Conservation (phyloP, 2,888 invertebrate species). For the Ennomos quercinarius region DNA sequence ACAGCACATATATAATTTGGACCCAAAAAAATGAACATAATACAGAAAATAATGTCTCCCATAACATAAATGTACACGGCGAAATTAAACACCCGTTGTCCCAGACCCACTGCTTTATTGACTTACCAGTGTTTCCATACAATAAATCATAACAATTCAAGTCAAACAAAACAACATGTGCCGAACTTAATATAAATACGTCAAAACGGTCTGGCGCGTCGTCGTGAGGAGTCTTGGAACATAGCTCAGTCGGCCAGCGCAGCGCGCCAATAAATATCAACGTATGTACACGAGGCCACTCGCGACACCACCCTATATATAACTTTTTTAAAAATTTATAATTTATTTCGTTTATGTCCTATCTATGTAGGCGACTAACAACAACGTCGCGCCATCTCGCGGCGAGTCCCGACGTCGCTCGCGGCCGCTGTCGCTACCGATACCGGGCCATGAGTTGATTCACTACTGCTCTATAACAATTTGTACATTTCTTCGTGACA, state of each 20-base stretch:
- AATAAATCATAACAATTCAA: slow-evolving; percentile 85
- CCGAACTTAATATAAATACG: slow-evolving; percentile 82
- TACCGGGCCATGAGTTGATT: slow-evolving; percentile 33
- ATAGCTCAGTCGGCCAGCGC: slow-evolving; percentile 72
- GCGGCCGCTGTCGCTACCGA: slow-evolving; percentile 1
- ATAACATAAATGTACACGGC: slow-evolving; percentile 55
- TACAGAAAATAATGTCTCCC: slow-evolving; percentile 51
- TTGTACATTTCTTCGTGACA: slow-evolving; percentile 38
- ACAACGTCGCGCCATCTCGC: slow-evolving; percentile 19
- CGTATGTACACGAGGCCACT: slow-evolving; percentile 81
- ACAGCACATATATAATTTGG: slow-evolving; percentile 65
- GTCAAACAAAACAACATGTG: slow-evolving; percentile 85
- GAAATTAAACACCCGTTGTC: slow-evolving; percentile 81
- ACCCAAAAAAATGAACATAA: slow-evolving; percentile 75
- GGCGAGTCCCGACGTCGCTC: neutral
- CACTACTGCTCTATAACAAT: slow-evolving; percentile 31
- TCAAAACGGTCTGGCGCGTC: slow-evolving; percentile 77
- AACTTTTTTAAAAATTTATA: slow-evolving; percentile 80
- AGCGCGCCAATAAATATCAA: slow-evolving; percentile 81
- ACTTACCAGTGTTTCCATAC: slow-evolving; percentile 85
- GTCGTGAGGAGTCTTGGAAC: slow-evolving; percentile 57
- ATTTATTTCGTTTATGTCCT: slow-evolving; percentile 83
- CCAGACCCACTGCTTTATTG: slow-evolving; percentile 86
- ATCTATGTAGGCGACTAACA: slow-evolving; percentile 78
- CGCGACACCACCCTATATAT: slow-evolving; percentile 75